phyloP scores from a whole-genome alignment of 2,888 invertebrate species.

The Heteropelma amictum region DNA sequence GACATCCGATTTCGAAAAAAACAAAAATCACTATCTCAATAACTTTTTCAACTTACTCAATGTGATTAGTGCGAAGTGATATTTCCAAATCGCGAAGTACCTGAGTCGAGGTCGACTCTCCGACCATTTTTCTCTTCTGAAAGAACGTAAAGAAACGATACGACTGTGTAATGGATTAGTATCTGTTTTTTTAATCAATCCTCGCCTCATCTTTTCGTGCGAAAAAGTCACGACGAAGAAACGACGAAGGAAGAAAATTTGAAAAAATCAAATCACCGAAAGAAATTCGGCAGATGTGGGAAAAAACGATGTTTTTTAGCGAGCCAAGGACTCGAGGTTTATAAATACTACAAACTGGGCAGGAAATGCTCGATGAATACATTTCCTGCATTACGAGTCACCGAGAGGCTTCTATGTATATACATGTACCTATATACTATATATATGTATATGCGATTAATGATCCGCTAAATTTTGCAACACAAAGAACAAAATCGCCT shows the following conservation, averaged over 20 bases:
- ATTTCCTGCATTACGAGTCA: slow-evolving; percentile 49
- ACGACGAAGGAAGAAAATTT: slow-evolving; percentile 10
- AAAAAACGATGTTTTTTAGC: slow-evolving; percentile 10
- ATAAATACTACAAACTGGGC: slow-evolving; percentile 41
- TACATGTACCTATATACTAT: background rate
- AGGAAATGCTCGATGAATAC: slow-evolving; percentile 52
- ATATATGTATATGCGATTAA: too few species aligned
- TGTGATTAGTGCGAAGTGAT: slow-evolving; percentile 98
- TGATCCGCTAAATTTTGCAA: too few species aligned
- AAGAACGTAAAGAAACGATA: slow-evolving; percentile 80
- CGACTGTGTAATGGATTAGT: slow-evolving; percentile 74
- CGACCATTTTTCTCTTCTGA: slow-evolving; percentile 98
- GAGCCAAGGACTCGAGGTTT: slow-evolving; percentile 37
- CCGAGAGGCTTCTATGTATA: slow-evolving; percentile 1
- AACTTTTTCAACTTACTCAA: slow-evolving; percentile 87
- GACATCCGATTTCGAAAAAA: background rate
- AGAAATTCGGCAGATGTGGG: too few species aligned
- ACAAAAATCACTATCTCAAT: background rate
- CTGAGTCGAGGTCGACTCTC: slow-evolving; percentile 98
- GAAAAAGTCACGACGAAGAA: background rate
- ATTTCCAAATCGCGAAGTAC: slow-evolving; percentile 99
- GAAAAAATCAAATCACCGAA: too few species aligned
- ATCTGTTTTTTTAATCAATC: slow-evolving; percentile 62
- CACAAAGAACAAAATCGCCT: background rate
- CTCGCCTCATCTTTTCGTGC: slow-evolving; percentile 49